Evolutionary conservation across 2,888 invertebrate species (phyloP), one percentile per base, ranked within the genome.

Genomic region (Scotopteryx bipunctaria): DNA sequence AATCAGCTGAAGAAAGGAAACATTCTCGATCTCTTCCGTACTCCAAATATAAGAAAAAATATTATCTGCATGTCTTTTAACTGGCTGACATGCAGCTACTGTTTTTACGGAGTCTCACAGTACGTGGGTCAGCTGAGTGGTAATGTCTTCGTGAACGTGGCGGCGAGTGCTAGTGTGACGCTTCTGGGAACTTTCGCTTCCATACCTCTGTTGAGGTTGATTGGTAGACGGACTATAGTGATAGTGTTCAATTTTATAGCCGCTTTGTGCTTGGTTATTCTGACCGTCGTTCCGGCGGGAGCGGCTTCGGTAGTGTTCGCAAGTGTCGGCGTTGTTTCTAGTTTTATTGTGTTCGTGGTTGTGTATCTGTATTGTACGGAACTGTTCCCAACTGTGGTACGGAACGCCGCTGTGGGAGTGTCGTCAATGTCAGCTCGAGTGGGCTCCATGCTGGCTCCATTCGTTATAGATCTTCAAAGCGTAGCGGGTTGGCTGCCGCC

Each of bases 341-440:
- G 96, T 72, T 95, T 96, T 19, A 93, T 96, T n/a, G 93, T 94
- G 1, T 98, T 97, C 72, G 95, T 96, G 0, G 94, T 95, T 14
- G 95, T 95, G 6, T 98, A 97, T 78, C 92, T 98, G 29, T 97
- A 95, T 81, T 94, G 95, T 25, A 94, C 96, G 0, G 98, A 98
- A 81, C 76, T 97, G 40, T 97, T 97, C 68, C 98, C 98, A 0
- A 98, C 98, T 0, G 95, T 97, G 1, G 94, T 97, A 1, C 91
- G 98, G 21, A 97, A 97, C 67, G 94, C 95, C 37, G 97, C 96
- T 0, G 91, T 98, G 46, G 98, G 98, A 0, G 91, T 94, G n/a
- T 95, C 95, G n/a, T 97, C 97, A 0, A 95, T 96, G 94, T 92
- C 94, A 71, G 97, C 97, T 0, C 92, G 97, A 59, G 86, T 97